Conservation (phyloP, 2,113 vertebrate genomes). For the Percina caprodes region DNA sequence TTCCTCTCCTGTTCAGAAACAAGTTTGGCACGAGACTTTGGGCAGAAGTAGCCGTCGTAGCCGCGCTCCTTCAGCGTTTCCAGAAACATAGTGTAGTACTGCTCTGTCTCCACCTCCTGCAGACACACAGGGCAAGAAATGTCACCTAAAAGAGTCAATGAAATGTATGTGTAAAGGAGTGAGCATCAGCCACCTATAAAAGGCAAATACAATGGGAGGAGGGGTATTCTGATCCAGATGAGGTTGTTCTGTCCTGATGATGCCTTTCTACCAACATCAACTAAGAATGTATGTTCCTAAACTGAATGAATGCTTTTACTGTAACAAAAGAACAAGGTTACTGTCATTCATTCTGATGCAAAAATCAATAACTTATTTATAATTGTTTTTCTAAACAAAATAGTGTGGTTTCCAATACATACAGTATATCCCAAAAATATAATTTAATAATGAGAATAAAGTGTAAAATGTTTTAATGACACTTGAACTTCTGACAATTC, state of each 20-base stretch:
- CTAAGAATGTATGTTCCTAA: too few relatives aligned
- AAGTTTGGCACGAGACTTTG: constrained; percentile 99
- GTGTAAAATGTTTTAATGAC: too few relatives aligned
- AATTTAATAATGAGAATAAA: neutral
- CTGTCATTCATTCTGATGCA: neutral
- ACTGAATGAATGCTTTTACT: neutral
- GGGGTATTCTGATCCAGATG: neutral
- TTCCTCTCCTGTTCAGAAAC: constrained; percentile 98
- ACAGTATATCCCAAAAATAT: neutral
- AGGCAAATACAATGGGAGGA: neutral
- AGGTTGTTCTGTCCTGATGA: neutral
- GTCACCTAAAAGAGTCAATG: neutral
- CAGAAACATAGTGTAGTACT: constrained; percentile 98
- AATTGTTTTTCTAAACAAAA: neutral
- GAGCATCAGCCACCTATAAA: neutral
- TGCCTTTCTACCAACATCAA: neutral
- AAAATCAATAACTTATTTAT: neutral
- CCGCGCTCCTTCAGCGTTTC: constrained; percentile 95
- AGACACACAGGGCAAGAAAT: constrained; percentile 23
- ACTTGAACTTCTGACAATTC: too few relatives aligned
- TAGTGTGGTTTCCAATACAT: neutral
- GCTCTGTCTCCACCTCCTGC: constrained; percentile 99
- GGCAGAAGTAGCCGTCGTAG: constrained; percentile 98
- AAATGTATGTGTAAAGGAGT: neutral
- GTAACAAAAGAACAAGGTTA: too few relatives aligned